Conservation (phyloP, 2,797 vertebrate genomes). For the Sorex maritimensis region DNA sequence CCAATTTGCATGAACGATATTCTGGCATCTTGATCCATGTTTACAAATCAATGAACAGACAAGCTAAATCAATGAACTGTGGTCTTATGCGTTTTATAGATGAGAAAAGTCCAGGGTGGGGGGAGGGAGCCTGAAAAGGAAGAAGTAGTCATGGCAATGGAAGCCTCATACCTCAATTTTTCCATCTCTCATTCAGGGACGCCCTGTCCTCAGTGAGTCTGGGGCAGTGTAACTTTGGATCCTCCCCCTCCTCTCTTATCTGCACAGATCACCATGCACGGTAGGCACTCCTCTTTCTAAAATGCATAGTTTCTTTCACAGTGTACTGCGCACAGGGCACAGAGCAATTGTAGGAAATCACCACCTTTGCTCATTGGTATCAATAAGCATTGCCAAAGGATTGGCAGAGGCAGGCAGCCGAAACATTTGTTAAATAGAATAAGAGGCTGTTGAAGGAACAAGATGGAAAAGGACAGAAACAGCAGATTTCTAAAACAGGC, state of each 20-base stretch:
- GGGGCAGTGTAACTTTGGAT: background rate
- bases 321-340: background rate
- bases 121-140: background rate
- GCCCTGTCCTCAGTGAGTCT: background rate
- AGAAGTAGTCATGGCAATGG: background rate
- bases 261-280: background rate
- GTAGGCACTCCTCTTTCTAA: background rate
- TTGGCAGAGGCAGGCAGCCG: background rate
- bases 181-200: background rate
- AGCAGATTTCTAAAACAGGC: background rate
- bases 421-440: background rate
- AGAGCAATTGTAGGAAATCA: slow-evolving; percentile 34
- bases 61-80: background rate
- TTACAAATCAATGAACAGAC: slow-evolving; percentile 60
- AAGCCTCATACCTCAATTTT: background rate
- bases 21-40: slow-evolving; percentile 51
- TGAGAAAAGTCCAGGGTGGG: background rate
- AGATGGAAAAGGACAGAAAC: slow-evolving; percentile 8
- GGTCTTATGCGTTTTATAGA: background rate
- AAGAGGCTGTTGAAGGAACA: slow-evolving; percentile 13
- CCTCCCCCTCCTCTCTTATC: background rate
- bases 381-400: slow-evolving; percentile 16
- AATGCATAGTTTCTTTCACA: slow-evolving; percentile 4
- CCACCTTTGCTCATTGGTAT: background rate
- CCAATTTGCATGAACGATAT: slow-evolving; percentile 43